Evolutionary conservation across 1,140 invertebrate genomes (phyloP), one percentile per base, ranked within the genome.

Genomic region (Pogonomyrmex barbatus): DNA sequence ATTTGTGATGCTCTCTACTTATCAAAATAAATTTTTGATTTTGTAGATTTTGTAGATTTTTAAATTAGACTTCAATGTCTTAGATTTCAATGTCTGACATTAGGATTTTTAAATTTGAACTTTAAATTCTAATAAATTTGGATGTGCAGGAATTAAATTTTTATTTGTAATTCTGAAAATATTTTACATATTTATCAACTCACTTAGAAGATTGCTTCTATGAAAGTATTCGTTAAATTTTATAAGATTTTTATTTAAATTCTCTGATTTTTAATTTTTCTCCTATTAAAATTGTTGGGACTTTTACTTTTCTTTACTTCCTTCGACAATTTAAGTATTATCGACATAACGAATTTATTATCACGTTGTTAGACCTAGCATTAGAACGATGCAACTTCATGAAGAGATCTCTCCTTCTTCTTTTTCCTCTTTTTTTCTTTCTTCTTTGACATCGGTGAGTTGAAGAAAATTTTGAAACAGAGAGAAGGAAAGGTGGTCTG

Each of bases 311-410:
- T 5, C 4, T 14, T 54, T 14, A 45, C 30, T 4, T 4, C 8
- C 9, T 14, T 5, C 5, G 24, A 24, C 14, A 24, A 24, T 24
- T 24, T 60, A 60, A 83, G 79, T 54, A 24, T 24, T 24, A 47
- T 83, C 68, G n/a, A n/a, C n/a, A n/a, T n/a, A n/a, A 83, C 70
- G 68, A 62, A 83, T 42, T 60, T 62, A 50, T 58, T 82, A 39
- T 60, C 24, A 24, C 24, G 24, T 24, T 24, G n/a, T 68, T 68
- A 79, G 36, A 36, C 4, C 17, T 39, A 60, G 12, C 56, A 47
- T 30, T 75, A 62, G 50, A 83, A 83, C n/a, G 73, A 73, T n/a
- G 45, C 54, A 42, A 75, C 14, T 60, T 62, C n/a, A 36, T 50
- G 54, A 83, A 60, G 45, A 73, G 54, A 50, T 73, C 17, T 17